Conservation (phyloP, 2,113 vertebrate genomes). For the Micronycteris hirsuta region DNA sequence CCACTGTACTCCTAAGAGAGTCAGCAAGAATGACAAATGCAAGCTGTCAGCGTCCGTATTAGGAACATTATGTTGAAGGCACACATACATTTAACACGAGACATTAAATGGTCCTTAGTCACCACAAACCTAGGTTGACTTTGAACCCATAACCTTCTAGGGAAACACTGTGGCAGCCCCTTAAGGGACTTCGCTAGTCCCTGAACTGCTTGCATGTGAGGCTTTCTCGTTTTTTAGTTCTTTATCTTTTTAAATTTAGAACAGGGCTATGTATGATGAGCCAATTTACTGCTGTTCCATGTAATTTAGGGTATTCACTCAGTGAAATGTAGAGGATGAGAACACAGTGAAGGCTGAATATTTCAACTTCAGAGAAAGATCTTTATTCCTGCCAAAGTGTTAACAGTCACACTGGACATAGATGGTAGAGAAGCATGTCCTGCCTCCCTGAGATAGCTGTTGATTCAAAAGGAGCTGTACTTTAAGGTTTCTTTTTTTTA, state of each 20-base stretch:
- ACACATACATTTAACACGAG: slow-evolving; percentile 31
- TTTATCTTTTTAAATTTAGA: slow-evolving; percentile 78
- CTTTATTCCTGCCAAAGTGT: slow-evolving; percentile 32
- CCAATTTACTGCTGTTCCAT: slow-evolving; percentile 72
- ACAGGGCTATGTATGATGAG: slow-evolving; percentile 70
- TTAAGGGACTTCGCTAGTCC: slow-evolving; percentile 64
- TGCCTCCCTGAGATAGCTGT: slow-evolving; percentile 46
- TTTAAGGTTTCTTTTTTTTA: not conserved
- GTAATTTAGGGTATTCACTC: slow-evolving; percentile 77
- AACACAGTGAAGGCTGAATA: slow-evolving; percentile 53
- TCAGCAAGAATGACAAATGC: slow-evolving; percentile 34
- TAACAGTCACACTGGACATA: slow-evolving; percentile 43
- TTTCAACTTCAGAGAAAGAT: slow-evolving; percentile 50
- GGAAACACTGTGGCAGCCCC: slow-evolving; percentile 41
- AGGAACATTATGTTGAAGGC: not conserved
- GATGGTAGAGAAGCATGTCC: slow-evolving; percentile 11
- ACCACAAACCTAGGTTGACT: slow-evolving; percentile 63
- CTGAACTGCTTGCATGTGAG: slow-evolving; percentile 47
- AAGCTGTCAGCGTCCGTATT: slow-evolving; percentile 30
- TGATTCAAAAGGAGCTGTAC: not conserved
- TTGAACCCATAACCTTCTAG: slow-evolving; percentile 66
- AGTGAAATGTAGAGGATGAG: slow-evolving; percentile 64
- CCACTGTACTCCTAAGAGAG: not conserved
- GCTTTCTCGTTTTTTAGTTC: slow-evolving; percentile 60
- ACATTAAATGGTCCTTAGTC: not conserved